Evolutionary conservation across 2,888 invertebrate species (phyloP).

Genomic region (Noctua fimbriata): DNA sequence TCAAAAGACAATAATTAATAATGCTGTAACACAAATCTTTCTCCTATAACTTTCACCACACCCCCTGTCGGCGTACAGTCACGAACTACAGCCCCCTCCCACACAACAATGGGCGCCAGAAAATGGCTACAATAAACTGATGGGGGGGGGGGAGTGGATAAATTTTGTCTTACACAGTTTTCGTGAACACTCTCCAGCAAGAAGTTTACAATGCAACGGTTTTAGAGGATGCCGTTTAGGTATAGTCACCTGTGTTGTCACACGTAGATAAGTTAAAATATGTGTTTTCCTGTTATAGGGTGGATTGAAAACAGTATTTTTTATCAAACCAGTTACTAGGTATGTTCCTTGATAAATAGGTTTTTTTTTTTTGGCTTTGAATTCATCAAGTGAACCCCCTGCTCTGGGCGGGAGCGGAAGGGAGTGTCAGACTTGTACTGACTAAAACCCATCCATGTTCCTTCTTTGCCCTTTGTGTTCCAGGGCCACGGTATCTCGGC

Average conservation of each 20-base stretch:
- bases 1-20: not conserved
- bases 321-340: not conserved
- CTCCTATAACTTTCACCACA: constrained; percentile 49
- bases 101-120: constrained; percentile 71
- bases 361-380: too few species aligned
- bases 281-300: too few species aligned
- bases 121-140: constrained; percentile 78
- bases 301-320: not conserved
- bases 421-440: too few species aligned
- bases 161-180: constrained; percentile 72
- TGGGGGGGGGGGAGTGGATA: constrained; percentile 69
- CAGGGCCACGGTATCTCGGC: too few species aligned
- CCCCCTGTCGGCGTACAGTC: constrained; percentile 60
- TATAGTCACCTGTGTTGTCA: not conserved
- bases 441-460: too few species aligned
- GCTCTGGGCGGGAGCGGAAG: too few species aligned
- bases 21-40: not conserved
- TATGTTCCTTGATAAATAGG: not conserved
- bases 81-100: constrained; percentile 70
- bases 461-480: too few species aligned
- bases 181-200: constrained; percentile 61
- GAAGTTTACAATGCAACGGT: constrained; percentile 43
- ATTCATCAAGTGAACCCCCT: too few species aligned
- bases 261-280: not conserved
- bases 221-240: not conserved